Base-by-base conservation (phyloP, 2,797 vertebrate species). In the Rhinatrema bivittatum region DNA sequence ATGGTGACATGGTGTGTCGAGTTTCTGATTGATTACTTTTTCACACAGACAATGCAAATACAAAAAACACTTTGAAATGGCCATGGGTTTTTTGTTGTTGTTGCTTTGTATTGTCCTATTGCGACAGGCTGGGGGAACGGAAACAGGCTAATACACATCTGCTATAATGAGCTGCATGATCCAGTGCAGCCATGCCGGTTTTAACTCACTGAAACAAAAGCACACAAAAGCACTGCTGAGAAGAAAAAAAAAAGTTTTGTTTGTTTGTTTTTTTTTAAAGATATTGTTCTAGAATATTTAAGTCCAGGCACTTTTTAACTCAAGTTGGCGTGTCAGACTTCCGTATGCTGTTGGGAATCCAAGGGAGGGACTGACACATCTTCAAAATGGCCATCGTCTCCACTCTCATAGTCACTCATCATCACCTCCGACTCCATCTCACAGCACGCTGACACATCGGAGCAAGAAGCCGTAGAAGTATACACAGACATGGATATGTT, bases 321-420 rank as follows among this genome's bases (percentile, higher is more conserved):
- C 82, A 52, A 80, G 76, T 69, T 74, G 81, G 87, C 83, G 82
- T 68, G 81, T 99, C 93, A 99, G 90, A 99, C 96, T 86, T 97
- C 86, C 40, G 96, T 99, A 68, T 98, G 94, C 58, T 99, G 94
- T 56, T 91, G 93, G 50, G 87, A 79, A 71, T 93, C 91, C 29
- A 94, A 89, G 1, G 86, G 72, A 16, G 90, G 91, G 62, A 93
- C 80, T 42, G 84, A 67, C 64, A 85, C 76, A 11, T 85, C 81
- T 44, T 91, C 89, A 10, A 93, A 91, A 57, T 85, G 89, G 40
- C 82, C 77, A 0, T 99, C 94, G 0, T 93, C 85, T 16, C 83
- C 90, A 12, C 96, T 99, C 61, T 99, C 94, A 33, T 93, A 97
- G 86, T 99, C 94, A 78, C 94, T 99, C 73, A 97, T 84, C 86